phyloP scores from a whole-genome alignment of 2,113 vertebrate species.

The Callithrix jacchus region DNA sequence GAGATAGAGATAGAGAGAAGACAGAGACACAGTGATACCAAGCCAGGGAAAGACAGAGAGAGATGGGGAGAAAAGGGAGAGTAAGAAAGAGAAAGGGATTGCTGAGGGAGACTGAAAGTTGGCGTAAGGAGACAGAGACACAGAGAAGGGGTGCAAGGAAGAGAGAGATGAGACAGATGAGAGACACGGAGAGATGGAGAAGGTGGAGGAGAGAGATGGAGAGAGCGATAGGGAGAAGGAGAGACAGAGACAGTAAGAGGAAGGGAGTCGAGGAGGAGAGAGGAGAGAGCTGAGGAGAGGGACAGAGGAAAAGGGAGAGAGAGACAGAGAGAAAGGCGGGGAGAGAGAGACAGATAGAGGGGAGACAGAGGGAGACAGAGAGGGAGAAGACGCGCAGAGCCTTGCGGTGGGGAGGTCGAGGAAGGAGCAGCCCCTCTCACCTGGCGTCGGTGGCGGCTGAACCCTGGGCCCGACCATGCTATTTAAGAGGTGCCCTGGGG shows the following conservation, averaged over 20 bases:
- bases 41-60: not conserved
- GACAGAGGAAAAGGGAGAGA: no score
- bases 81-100: no score
- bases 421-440: conserved; percentile 49
- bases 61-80: no score
- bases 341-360: accelerated
- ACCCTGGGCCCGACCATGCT: accelerated
- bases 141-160: not conserved
- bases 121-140: no score
- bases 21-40: no score
- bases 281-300: no score
- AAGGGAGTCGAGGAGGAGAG: not conserved
- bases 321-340: not conserved
- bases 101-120: not conserved
- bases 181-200: not conserved
- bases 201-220: not conserved
- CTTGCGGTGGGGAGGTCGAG: not conserved
- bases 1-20: no score
- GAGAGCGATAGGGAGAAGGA: not conserved
- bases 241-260: no score
- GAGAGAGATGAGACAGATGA: not conserved
- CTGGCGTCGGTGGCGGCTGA: not conserved
- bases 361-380: no score
- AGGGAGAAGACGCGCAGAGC: not conserved
- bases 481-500: conserved; percentile 47